Evolutionary conservation across 1,140 invertebrate species (phyloP), one percentile per base, ranked within the genome.

Genomic region (Phymastichus coffea): DNA sequence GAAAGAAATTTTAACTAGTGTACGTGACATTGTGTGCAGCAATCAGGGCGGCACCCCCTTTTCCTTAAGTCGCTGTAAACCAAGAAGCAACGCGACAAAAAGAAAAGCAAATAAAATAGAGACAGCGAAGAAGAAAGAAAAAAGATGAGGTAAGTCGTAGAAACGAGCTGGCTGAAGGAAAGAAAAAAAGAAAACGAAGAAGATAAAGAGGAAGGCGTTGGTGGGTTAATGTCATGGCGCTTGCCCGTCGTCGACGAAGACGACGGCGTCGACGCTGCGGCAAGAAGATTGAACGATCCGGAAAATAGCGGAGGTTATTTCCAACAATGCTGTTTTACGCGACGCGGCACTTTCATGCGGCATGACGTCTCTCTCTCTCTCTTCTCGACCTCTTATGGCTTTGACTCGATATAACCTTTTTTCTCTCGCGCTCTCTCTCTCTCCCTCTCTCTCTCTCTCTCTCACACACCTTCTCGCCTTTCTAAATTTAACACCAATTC

Each of bases 281-380:
- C 20, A n/a, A 23, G 30, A 38, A 58, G 56, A 49, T 51, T 58
- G 46, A 58, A 51, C 46, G 26, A 25, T 51, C 41, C 38, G 46
- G 33, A 58, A 58, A 58, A 49, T 49, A 51, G 46, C 17, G 25
- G 4, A 37, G 56, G 46, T 49, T 49, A 51, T 58, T 58, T 33
- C 37, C 37, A 47, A 22, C 46, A 35, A 51, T 56, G 43, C 43
- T 14, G 26, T 47, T 54, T 43, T 43, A 54, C 52, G 25, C 25
- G 4, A n/a, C 35, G 14, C 44, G 17, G 6, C 17, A 33, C 25
- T 35, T 19, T 19, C 28, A 52, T 20, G 8, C 23, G 2, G 43
- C 43, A n/a, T 25, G 15, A 46, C 43, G 43, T 46, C 23, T 46
- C 35, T 10, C 48, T 38, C 33, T 25, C 14, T 33, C 30, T 14